Evolutionary conservation across 2,797 vertebrate genomes (phyloP).

Genomic region (Luscinia megarhynchos): DNA sequence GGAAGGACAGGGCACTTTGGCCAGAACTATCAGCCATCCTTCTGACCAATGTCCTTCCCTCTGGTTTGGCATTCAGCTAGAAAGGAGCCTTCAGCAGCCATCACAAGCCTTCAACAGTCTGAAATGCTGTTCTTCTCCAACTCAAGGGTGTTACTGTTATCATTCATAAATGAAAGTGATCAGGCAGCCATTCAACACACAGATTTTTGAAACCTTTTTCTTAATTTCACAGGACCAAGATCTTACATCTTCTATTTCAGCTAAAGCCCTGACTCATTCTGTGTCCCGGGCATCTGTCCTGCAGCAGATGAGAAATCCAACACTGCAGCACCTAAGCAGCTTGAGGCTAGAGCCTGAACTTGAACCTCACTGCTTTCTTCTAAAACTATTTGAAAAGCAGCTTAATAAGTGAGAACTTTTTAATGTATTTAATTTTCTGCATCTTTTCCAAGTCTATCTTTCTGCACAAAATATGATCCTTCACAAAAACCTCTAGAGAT

Average conservation of each 20-base stretch:
- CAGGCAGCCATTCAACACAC: not conserved
- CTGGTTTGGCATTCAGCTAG: not conserved
- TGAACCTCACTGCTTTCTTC: not conserved
- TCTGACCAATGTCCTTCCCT: not conserved
- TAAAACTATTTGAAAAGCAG: not conserved
- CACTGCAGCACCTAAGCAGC: not conserved
- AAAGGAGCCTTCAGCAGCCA: not conserved
- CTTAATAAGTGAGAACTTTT: not conserved
- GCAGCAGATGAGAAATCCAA: constrained; percentile 13
- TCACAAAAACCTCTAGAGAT: constrained; percentile 34
- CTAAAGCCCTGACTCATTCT: not conserved
- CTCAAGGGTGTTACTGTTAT: not conserved
- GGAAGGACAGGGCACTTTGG: not conserved
- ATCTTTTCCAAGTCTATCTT: not conserved
- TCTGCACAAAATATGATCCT: constrained; percentile 37
- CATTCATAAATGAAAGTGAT: not conserved
- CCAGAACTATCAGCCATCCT: not conserved
- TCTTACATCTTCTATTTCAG: not conserved
- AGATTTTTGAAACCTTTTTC: not conserved
- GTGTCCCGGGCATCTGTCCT: not conserved
- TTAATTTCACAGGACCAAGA: not conserved
- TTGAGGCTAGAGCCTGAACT: not conserved
- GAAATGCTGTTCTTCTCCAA: not conserved
- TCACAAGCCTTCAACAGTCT: not conserved
- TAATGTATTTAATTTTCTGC: constrained; percentile 21